Base-by-base conservation (phyloP, 2,888 invertebrate species). In the Salticus scenicus region DNA sequence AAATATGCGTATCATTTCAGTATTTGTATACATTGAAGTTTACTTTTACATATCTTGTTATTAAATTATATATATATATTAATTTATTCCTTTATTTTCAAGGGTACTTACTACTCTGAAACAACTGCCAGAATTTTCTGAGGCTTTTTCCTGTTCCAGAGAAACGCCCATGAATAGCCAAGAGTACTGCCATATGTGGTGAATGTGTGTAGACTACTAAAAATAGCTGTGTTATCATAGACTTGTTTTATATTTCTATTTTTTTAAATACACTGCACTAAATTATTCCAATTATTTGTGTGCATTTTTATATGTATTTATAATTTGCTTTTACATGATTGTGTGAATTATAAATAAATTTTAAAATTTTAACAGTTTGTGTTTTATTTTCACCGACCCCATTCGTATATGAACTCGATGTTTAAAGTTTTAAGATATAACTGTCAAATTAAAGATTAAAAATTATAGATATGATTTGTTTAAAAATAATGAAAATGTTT, bases 91-190 rank as follows among this genome's bases (percentile, higher is more conserved):
- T 37, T 31, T 24, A 24, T 57, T 51, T 76, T 24, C 20, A n/a
- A 87, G 88, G 71, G 88, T 88, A 12, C 63, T 81, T 28, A 81
- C 70, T 20, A 79, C 82, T 41, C 63, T 87, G 69, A 73, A 87
- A 24, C 85, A 87, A 30, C 31, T 84, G 20, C 66, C 86, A 47
- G 75, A 81, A 72, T 88, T 93, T 92, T 94, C 98, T 12, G 92
- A 93, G 83, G 98, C 97, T 90, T 98, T 95, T 92, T 93, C 94
- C 87, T 98, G 98, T 91, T 95, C 95, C 0, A 91, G 93, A 27
- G 96, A 95, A 31, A 94, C 96, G 0, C 94, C 94, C 12, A 98
- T 98, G 98, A 98, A 98, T 92, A 98, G 98, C 2, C 92, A 92
- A 57, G 93, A 94, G 63, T 97, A 97, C 91, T 98, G 97, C 92